phyloP scores from a whole-genome alignment of 2,888 invertebrate genomes.

The Aphidoletes aphidimyza region DNA sequence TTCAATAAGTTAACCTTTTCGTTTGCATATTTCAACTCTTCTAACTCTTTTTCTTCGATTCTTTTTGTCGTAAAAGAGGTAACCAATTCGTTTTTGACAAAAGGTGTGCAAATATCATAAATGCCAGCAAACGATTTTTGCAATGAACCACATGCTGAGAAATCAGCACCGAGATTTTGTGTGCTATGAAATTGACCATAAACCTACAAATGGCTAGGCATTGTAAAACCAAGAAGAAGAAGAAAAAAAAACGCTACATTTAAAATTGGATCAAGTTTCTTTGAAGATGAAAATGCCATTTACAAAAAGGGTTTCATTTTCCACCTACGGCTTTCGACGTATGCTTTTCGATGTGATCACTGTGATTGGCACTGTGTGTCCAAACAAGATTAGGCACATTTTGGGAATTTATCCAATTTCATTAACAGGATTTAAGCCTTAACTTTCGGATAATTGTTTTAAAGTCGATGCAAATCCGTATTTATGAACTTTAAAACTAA shows the following conservation, averaged over 20 bases:
- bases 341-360: too few relatives aligned
- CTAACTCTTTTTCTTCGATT: neutral
- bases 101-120: slow-evolving; percentile 37
- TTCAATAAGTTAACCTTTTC: neutral
- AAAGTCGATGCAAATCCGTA: slow-evolving; percentile 39
- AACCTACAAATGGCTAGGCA: slow-evolving; percentile 36
- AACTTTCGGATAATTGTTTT: slow-evolving; percentile 24
- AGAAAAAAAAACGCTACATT: too few relatives aligned
- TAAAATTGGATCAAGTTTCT: neutral
- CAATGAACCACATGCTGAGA: slow-evolving; percentile 5
- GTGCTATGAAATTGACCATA: slow-evolving; percentile 36
- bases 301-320: neutral
- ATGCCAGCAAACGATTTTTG: neutral
- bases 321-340: slow-evolving; percentile 34
- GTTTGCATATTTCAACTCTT: neutral
- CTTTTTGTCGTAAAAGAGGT: slow-evolving; percentile 18
- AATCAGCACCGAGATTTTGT: slow-evolving; percentile 33
- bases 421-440: neutral
- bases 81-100: neutral
- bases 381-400: slow-evolving; percentile 29
- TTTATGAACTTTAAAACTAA: slow-evolving; percentile 36
- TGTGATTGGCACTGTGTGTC: neutral
- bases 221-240: slow-evolving; percentile 35
- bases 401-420: slow-evolving; percentile 44
- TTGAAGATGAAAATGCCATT: neutral